Evolutionary conservation across 1,140 invertebrate species (phyloP), one percentile per base, ranked within the genome.

Genomic region (Drosophila asahinai): DNA sequence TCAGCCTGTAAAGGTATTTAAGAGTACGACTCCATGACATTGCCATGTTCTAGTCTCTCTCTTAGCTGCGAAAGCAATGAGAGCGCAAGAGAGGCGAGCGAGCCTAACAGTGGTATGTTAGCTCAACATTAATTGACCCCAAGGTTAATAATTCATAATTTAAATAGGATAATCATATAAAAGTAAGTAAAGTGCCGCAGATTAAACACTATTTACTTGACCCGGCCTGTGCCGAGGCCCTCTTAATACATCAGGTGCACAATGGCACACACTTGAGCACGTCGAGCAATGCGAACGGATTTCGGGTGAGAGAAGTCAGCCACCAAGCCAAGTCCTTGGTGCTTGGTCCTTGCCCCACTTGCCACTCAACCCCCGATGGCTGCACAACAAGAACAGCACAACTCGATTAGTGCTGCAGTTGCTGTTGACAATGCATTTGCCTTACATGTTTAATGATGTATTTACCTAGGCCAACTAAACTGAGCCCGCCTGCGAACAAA

Each of bases 381-480:
- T n/a, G 54, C 54, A 48, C 75, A 75, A 63, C 68, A 57, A 38
- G 62, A 76, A 55, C 83, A 81, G 58, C 78, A 61, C 68, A 74
- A 74, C 71, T 79, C 77, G 67, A 79, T 79, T 79, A 79, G 76
- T 79, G 76, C 76, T 79, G 76, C 76, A 79, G 66, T 79, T 75
- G 78, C 77, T 87, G 84, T 87, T 87, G 84, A 87, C 83, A 87
- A 87, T 87, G 84, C 83, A 83, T 83, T 87, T 83, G 83, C 84
- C 84, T 87, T 87, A 87, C 83, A 87, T 89, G 83, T 87, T 87
- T 87, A 87, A 87, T 87, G 84, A 87, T 87, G 83, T 87, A 87
- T 87, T 87, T 87, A 87, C 83, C 84, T 83, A 71, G 65, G 84
- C 83, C 83, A 87, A 87, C 83, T 89, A 83, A 86, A 87, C 83